phyloP scores from a whole-genome alignment of 1,140 invertebrate species.

The Neodiprion lecontei region DNA sequence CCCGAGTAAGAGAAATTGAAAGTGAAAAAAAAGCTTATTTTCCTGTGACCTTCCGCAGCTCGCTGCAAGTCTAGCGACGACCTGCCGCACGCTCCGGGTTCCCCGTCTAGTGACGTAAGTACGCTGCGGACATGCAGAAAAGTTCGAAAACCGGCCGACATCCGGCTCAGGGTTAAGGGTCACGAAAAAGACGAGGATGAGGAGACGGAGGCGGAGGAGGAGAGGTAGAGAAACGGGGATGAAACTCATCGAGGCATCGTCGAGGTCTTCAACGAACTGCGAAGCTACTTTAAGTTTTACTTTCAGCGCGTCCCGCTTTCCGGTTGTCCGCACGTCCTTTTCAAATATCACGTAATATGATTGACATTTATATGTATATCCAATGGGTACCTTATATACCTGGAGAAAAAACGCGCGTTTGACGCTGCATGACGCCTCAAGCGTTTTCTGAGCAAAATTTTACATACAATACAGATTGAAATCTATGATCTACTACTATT shows the following conservation, averaged over 20 bases:
- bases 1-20: constrained; percentile 70
- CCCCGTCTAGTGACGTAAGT: background rate
- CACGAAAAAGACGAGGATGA: background rate
- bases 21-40: background rate
- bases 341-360: background rate
- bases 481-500: too few species aligned
- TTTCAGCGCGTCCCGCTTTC: background rate
- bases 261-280: too few species aligned
- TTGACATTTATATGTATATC: background rate
- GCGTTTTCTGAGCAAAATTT: background rate
- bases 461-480: too few species aligned
- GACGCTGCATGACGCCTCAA: background rate
- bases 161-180: background rate
- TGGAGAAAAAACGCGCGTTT: background rate
- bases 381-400: too few species aligned
- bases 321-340: background rate
- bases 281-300: too few species aligned
- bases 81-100: background rate
- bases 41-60: background rate
- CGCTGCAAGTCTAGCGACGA: background rate
- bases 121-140: background rate
- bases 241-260: background rate
- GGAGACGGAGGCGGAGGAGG: background rate
- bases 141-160: background rate
- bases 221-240: background rate